These are phyloP conservation scores for Hemithea aestivaria DNA, from an alignment of 2,888 invertebrate species.

Conservation along the genomic window DNA sequence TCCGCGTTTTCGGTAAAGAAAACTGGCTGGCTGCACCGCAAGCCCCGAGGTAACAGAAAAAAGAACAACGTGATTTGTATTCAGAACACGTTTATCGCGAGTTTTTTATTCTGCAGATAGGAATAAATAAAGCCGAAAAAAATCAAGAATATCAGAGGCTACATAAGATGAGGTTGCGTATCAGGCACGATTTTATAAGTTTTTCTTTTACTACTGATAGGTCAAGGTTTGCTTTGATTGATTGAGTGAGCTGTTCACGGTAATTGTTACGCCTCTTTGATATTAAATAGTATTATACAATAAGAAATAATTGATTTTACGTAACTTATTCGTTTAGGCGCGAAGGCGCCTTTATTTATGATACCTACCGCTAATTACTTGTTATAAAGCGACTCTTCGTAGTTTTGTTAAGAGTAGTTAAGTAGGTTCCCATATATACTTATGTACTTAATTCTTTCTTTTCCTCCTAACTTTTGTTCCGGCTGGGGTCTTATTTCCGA, in stretches of 20 bases:
- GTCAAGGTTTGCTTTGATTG: conserved; percentile 21
- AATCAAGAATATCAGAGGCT: neutral
- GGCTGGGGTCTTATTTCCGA: too few species aligned
- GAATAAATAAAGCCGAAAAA: conserved; percentile 10
- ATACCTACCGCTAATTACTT: too few species aligned
- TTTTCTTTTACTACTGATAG: conserved; percentile 6
- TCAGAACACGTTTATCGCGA: conserved; percentile 11
- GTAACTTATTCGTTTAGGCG: conserved; percentile 6
- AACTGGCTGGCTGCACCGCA: conserved; percentile 4
- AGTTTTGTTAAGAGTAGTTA: too few species aligned
- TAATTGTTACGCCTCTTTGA: conserved; percentile 20
- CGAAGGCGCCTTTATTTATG: neutral
- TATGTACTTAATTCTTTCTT: too few species aligned
- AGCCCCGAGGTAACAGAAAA: neutral
- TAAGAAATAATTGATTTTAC: conserved; percentile 15
- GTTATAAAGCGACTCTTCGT: too few species aligned
- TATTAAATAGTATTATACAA: conserved; percentile 2
- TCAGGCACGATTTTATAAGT: neutral
- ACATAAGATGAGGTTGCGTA: too few species aligned
- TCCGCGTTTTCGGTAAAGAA: conserved; percentile 5
- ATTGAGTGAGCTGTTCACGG: conserved; percentile 18
- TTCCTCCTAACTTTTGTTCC: too few species aligned
- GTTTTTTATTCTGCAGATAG: conserved; percentile 12
- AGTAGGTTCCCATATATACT: too few species aligned
- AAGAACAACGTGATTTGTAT: conserved; percentile 15